phyloP scores from a whole-genome alignment of 2,113 vertebrate genomes.

The Grammomys surdaster region DNA sequence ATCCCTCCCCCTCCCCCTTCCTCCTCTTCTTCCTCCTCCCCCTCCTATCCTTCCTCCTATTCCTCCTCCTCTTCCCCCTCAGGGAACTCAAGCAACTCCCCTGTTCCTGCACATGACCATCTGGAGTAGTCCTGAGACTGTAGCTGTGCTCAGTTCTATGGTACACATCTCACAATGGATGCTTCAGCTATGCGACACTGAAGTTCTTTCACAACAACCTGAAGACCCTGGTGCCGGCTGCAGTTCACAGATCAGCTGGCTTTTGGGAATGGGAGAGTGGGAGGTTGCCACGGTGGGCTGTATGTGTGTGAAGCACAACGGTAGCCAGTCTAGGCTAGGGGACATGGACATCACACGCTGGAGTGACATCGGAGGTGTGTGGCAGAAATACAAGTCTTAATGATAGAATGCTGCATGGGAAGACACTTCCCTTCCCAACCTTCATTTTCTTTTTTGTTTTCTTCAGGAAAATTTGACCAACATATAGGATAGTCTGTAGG shows the following conservation, averaged over 20 bases:
- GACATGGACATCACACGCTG: accelerated
- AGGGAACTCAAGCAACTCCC: not conserved
- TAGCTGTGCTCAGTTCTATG: accelerated
- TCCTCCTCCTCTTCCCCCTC: not conserved
- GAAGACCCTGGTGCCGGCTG: not conserved
- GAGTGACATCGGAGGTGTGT: not conserved
- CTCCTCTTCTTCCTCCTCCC: no score
- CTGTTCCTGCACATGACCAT: no score
- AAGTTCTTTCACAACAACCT: slow-evolving; percentile 47
- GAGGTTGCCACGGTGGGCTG: not conserved
- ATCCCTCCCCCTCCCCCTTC: no score
- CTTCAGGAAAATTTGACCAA: not conserved
- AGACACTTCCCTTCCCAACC: not conserved
- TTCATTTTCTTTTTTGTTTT: not conserved
- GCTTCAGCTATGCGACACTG: slow-evolving; percentile 42
- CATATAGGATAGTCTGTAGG: not conserved
- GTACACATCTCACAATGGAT: not conserved
- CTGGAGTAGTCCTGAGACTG: not conserved
- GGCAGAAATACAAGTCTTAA: not conserved
- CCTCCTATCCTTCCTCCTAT: not conserved
- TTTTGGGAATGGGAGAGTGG: accelerated
- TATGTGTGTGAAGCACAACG: not conserved
- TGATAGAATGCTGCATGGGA: not conserved
- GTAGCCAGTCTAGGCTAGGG: no score
- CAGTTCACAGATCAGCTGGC: not conserved